Evolutionary conservation across 2,113 vertebrate species (phyloP), one percentile per base, ranked within the genome.

Genomic region (Natator depressus): DNA sequence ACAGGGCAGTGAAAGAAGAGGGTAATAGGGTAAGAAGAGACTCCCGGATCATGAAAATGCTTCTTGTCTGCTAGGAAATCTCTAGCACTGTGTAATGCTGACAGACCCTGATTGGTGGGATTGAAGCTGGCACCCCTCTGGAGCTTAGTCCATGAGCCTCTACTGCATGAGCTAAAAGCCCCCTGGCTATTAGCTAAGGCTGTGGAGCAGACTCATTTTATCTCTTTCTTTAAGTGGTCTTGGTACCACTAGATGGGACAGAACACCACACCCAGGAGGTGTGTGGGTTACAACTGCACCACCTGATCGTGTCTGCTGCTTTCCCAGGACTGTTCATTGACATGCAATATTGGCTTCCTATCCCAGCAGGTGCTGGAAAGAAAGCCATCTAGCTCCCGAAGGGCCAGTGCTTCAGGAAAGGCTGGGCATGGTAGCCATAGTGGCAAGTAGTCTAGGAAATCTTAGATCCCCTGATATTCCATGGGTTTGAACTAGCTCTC

Each of bases 301-400:
- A 17, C 65, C 17, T n/a, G 65, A 69, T 42, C 17, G 20, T 9
- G 8, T 38, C 65, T n/a, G 65, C 35, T n/a, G 65, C 65, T 20
- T 69, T 69, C 65, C 62, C 2, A 16, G 17, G 17, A 10, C 35
- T 69, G 16, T n/a, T n/a, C 8, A 20, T 20, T n/a, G 65, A 88
- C 1, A 17, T 0, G 6, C 72, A 31, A 69, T 78, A n/a, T 85
- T 0, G 0, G n/a, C 25, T 47, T 47, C 3, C 0, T 0, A 24
- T 14, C 88, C 10, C 22, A 76, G 83, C 84, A 2, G 0, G 31
- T 0, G 24, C 22, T 46, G 75, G 65, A 24, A 47, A 46, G 42
- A 24, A 47, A 27, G 24, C 42, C 11, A 0, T 17, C 89, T 84
- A 1, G 0, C 46, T 20, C 76, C 82, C 57, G 27, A 51, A 81